These are phyloP conservation scores for Micronycteris hirsuta DNA, from an alignment of 2,113 vertebrate species.

Conservation along the genomic window DNA sequence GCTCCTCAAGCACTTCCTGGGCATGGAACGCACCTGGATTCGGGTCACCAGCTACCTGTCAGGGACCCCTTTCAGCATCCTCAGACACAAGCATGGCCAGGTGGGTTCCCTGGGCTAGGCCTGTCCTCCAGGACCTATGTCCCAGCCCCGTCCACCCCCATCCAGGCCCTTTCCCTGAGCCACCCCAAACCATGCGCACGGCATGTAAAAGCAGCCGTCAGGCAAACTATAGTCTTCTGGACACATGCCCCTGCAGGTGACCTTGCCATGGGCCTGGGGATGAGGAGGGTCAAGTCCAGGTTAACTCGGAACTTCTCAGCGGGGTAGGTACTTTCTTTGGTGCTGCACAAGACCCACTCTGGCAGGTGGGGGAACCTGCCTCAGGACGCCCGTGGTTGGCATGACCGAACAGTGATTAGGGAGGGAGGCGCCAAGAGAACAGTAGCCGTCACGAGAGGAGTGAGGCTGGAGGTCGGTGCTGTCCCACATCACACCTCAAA, in stretches of 20 bases:
- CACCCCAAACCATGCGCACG: accelerated
- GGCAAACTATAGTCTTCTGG: neutral
- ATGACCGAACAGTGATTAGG: neutral
- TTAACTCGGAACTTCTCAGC: neutral
- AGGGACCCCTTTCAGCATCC: neutral
- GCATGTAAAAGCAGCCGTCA: no score
- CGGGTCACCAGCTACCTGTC: neutral
- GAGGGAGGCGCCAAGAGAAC: neutral
- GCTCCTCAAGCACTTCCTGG: neutral
- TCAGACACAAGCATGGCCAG: neutral
- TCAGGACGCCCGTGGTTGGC: neutral
- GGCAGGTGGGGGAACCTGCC: neutral
- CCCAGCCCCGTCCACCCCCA: neutral
- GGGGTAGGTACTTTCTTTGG: neutral
- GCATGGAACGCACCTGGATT: neutral
- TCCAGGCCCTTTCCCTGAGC: accelerated
- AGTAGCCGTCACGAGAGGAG: neutral
- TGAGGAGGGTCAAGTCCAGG: neutral
- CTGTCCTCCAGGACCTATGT: accelerated
- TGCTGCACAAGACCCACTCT: neutral
- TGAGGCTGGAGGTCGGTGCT: neutral
- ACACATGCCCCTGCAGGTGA: neutral
- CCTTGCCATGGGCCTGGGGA: neutral
- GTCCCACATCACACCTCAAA: accelerated
- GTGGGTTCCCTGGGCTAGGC: neutral